These are phyloP conservation scores for Chascanopsetta lugubris DNA, from an alignment of 2,113 vertebrate genomes.

Conservation along the genomic window DNA sequence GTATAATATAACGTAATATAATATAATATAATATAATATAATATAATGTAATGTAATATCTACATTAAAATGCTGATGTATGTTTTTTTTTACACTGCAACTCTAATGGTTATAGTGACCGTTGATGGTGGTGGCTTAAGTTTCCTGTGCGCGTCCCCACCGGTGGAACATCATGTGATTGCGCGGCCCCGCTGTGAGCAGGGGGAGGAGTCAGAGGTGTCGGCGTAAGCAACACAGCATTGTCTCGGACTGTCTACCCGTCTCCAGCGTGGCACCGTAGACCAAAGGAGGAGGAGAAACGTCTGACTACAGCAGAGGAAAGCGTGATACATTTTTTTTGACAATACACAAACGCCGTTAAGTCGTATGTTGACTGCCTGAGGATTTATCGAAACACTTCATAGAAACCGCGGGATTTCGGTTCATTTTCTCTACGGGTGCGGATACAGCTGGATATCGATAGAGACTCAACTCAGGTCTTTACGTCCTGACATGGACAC, in stretches of 20 bases:
- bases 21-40: too few species aligned
- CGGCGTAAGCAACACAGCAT: conserved; percentile 37
- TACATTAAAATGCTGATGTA: too few species aligned
- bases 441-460: conserved; percentile 51
- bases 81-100: too few species aligned
- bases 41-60: too few species aligned
- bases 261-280: conserved; percentile 74
- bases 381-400: conserved; percentile 13
- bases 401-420: conserved; percentile 19
- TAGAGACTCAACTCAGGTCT: conserved; percentile 68
- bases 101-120: too few species aligned
- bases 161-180: conserved; percentile 66
- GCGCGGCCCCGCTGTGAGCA: conserved; percentile 57
- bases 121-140: neutral
- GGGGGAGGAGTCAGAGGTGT: conserved; percentile 24
- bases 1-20: too few species aligned
- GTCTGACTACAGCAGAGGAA: too few species aligned
- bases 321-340: too few species aligned
- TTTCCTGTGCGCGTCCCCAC: conserved; percentile 50
- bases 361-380: conserved; percentile 26
- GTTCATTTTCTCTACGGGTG: conserved; percentile 54
- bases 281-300: neutral
- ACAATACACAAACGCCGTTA: neutral
- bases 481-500: conserved; percentile 81
- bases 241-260: conserved; percentile 16